Conservation (phyloP, 1,140 invertebrate species). For the Lordiphosa stackelbergi region DNA sequence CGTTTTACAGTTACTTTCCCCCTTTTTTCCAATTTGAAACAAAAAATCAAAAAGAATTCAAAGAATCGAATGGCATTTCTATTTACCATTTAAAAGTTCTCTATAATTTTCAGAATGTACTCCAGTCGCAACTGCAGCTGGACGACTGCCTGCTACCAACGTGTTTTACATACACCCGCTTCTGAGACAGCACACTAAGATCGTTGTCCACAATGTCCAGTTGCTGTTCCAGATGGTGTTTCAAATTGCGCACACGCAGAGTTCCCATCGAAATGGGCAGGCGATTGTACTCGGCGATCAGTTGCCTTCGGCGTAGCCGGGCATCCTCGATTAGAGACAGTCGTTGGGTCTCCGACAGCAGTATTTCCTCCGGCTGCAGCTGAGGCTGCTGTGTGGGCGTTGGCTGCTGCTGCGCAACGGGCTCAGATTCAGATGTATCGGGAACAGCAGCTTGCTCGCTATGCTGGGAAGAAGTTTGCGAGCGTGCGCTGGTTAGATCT, state of each 20-base stretch:
- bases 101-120: too few relatives aligned
- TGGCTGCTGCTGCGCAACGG: background rate
- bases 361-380: background rate
- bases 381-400: conserved; percentile 1
- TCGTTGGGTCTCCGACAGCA: conserved; percentile 29
- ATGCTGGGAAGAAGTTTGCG: conserved; percentile 1
- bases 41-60: too few relatives aligned
- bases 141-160: background rate
- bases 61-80: too few relatives aligned
- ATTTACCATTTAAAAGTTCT: too few relatives aligned
- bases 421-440: background rate
- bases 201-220: conserved; percentile 48
- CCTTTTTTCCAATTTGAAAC: too few relatives aligned
- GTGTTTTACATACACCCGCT: conserved; percentile 23
- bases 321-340: conserved; percentile 18
- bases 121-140: too few relatives aligned
- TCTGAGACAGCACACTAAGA: conserved; percentile 23
- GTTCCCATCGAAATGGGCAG: conserved; percentile 50
- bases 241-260: conserved; percentile 53
- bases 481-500: conserved; percentile 12
- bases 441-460: background rate
- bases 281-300: conserved; percentile 50
- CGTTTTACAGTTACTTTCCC: too few relatives aligned
- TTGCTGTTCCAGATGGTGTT: conserved; percentile 39
- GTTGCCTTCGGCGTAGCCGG: conserved; percentile 19